A percentile compares a stretch with the other conserved stretches of the same genome.
Conservation (phyloP, 2,797 vertebrate genomes). For the Oreochromis mossambicus region DNA sequence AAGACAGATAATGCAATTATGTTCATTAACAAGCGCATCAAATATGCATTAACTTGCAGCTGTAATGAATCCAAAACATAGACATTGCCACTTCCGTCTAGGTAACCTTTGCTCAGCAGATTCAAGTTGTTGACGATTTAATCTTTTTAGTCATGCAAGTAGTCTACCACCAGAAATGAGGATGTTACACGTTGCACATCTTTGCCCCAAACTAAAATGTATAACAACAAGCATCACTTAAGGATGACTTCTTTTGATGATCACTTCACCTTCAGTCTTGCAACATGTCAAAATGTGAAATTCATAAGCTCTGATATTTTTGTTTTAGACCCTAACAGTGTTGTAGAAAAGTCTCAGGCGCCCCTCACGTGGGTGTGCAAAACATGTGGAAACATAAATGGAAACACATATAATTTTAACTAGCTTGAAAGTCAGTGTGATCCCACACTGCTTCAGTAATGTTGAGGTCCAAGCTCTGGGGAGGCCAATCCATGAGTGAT, state of each 20-base stretch:
- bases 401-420: not conserved
- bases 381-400: not conserved
- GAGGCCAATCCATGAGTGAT: not conserved
- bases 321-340: not conserved
- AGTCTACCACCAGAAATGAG: not conserved
- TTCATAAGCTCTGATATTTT: not conserved
- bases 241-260: not conserved
- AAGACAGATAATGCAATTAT: not conserved
- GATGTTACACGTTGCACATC: not conserved
- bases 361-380: not conserved
- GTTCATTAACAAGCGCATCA: not conserved
- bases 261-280: not conserved
- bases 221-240: not conserved
- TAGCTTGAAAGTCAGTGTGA: not conserved
- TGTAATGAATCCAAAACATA: not conserved
- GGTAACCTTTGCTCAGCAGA: not conserved
- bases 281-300: not conserved
- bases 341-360: not conserved
- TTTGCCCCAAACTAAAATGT: not conserved
- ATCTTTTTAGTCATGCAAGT: not conserved
- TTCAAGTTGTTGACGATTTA: not conserved
- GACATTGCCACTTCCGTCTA: not conserved
- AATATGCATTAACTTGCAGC: not conserved
- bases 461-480: not conserved
- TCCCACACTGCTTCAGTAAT: not conserved